Evolutionary conservation across 2,113 vertebrate species (phyloP).

Genomic region (Vanacampus margaritifer): DNA sequence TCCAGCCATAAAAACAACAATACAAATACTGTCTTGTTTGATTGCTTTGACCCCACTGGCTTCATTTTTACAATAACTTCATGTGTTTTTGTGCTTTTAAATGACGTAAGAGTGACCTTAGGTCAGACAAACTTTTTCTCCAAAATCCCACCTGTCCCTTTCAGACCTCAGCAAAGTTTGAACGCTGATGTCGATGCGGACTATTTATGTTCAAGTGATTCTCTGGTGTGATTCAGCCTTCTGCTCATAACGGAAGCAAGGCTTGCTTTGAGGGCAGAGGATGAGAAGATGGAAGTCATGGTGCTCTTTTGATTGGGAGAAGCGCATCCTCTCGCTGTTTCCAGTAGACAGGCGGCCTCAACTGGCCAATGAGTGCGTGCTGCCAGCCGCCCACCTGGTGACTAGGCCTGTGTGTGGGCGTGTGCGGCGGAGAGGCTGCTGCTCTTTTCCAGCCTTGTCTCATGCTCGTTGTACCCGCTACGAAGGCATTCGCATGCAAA

Average conservation of each 20-base stretch:
- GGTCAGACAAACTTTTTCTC: constrained; percentile 16
- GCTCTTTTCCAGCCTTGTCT: constrained; percentile 38
- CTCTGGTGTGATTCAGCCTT: constrained; percentile 49
- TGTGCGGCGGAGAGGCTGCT: constrained; percentile 32
- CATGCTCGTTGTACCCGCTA: background rate
- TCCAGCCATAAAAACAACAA: constrained; percentile 4
- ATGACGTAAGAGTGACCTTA: background rate
- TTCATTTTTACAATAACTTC: constrained; percentile 6
- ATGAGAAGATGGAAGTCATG: constrained; percentile 45
- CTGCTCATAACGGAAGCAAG: constrained; percentile 18
- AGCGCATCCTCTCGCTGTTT: constrained; percentile 30
- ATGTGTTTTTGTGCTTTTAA: constrained; percentile 13
- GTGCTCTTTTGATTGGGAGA: constrained; percentile 36
- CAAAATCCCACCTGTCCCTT: constrained; percentile 15
- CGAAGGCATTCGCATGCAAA: background rate
- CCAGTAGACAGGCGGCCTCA: constrained; percentile 35
- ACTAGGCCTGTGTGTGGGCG: constrained; percentile 54
- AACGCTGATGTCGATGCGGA: constrained; percentile 23
- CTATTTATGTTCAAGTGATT: constrained; percentile 54
- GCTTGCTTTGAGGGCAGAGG: constrained; percentile 24
- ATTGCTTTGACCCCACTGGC: constrained; percentile 16
- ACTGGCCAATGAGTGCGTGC: constrained; percentile 48
- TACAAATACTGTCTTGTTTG: constrained; percentile 6
- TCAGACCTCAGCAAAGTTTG: constrained; percentile 25
- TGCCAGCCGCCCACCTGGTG: constrained; percentile 56